Evolutionary conservation across 1,140 invertebrate genomes (phyloP).

Genomic region (Drosophila simulans): DNA sequence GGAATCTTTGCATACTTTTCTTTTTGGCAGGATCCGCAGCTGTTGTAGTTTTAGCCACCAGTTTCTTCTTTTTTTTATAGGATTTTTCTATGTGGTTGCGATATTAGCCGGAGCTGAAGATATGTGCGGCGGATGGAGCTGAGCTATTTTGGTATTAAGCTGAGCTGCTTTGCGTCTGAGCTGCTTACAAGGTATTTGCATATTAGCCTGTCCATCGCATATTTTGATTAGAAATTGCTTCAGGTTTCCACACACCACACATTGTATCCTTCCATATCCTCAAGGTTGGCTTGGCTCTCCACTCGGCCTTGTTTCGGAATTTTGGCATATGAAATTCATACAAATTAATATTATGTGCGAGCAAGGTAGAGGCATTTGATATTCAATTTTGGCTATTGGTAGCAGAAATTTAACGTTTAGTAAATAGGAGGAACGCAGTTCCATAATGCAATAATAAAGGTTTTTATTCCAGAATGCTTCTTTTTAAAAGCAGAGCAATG

Average conservation of each 20-base stretch:
- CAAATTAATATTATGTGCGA: slow-evolving; percentile 26
- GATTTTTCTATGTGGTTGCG: slow-evolving; percentile 16
- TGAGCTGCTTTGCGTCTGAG: slow-evolving; percentile 62
- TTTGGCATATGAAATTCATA: slow-evolving; percentile 35
- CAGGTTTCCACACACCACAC: slow-evolving; percentile 33
- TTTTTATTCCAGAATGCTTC: too few species aligned
- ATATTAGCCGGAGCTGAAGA: slow-evolving; percentile 49
- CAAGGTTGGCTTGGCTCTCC: slow-evolving; percentile 18
- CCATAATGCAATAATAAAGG: too few species aligned
- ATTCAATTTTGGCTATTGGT: slow-evolving; percentile 1
- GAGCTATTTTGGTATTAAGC: slow-evolving; percentile 73
- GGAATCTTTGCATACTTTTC: slow-evolving; percentile 70
- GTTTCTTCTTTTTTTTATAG: slow-evolving; percentile 1
- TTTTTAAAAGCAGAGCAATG: too few species aligned
- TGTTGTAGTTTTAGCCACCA: slow-evolving; percentile 19
- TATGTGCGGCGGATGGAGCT: slow-evolving; percentile 60
- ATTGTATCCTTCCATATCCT: slow-evolving; percentile 2
- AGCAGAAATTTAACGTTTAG: neutral
- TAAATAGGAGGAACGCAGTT: neutral
- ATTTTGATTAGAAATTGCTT: slow-evolving; percentile 73
- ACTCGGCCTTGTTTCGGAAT: slow-evolving; percentile 38
- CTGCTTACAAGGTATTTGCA: slow-evolving; percentile 61
- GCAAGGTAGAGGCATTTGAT: neutral
- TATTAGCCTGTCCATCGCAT: slow-evolving; percentile 45
- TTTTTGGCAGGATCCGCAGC: slow-evolving; percentile 36